A percentile compares a stretch with the other conserved stretches of the same genome.
Evolutionary conservation across 2,113 vertebrate species (phyloP).

Genomic region (Cryptomyrus ogoouensis): DNA sequence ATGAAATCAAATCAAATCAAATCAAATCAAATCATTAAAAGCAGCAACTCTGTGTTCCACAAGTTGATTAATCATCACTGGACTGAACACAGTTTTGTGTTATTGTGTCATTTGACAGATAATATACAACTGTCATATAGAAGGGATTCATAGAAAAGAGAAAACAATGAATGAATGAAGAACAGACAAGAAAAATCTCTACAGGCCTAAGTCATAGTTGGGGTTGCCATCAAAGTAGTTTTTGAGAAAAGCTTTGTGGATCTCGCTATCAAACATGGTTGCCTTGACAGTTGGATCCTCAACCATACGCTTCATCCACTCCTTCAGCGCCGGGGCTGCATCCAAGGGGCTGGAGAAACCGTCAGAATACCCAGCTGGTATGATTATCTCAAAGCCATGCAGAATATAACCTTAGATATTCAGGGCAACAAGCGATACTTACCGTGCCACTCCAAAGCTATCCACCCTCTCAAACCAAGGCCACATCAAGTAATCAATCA

Average conservation of each 20-base stretch:
- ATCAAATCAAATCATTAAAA: background rate
- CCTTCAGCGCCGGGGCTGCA: slow-evolving; percentile 58
- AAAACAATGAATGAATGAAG: background rate
- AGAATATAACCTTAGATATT: background rate
- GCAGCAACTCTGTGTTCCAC: background rate
- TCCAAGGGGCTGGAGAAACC: slow-evolving; percentile 58
- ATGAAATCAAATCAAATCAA: background rate
- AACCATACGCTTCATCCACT: slow-evolving; percentile 70
- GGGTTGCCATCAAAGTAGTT: slow-evolving; percentile 61
- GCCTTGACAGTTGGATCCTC: slow-evolving; percentile 69
- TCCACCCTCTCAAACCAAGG: slow-evolving; percentile 86
- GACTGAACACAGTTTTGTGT: background rate
- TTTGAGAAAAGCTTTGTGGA: slow-evolving; percentile 49
- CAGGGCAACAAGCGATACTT: slow-evolving; percentile 42
- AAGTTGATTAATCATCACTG: background rate
- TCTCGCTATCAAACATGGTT: slow-evolving; percentile 47
- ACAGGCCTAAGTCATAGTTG: slow-evolving; percentile 74
- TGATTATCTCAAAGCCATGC: background rate
- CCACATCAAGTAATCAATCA: slow-evolving; percentile 93
- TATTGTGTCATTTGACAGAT: background rate
- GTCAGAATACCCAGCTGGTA: background rate
- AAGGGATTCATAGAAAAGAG: background rate
- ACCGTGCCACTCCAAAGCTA: slow-evolving; percentile 59
- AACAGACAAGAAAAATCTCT: slow-evolving; percentile 16
- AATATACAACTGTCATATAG: background rate